phyloP scores from a whole-genome alignment of 2,888 invertebrate genomes.

The Siphonodentalium dalli region DNA sequence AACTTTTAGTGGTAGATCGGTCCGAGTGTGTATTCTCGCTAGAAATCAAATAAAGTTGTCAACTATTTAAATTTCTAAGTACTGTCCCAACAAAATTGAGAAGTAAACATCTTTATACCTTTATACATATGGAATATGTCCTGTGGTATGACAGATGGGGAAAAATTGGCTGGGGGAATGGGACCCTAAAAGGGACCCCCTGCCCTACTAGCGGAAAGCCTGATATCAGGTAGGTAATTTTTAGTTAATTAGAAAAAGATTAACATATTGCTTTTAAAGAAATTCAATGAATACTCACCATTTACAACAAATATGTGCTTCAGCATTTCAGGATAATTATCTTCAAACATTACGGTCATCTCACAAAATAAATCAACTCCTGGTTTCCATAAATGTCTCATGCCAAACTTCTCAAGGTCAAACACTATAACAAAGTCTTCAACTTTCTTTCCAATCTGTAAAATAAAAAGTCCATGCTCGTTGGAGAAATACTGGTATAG shows the following conservation, averaged over 20 bases:
- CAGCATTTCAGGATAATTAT: constrained; percentile 89
- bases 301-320: constrained; percentile 86
- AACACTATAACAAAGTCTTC: constrained; percentile 52
- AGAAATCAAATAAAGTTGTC: too few species aligned
- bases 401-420: constrained; percentile 58
- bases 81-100: too few species aligned
- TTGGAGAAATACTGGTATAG: too few species aligned
- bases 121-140: not conserved
- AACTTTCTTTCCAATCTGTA: constrained; percentile 44
- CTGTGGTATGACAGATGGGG: not conserved
- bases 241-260: too few species aligned
- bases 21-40: too few species aligned
- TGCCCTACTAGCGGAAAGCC: too few species aligned
- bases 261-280: too few species aligned
- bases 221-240: too few species aligned
- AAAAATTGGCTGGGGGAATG: not conserved
- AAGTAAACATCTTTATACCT: too few species aligned
- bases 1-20: too few species aligned
- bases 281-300: constrained; percentile 69
- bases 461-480: constrained; percentile 2
- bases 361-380: constrained; percentile 48
- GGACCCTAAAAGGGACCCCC: too few species aligned
- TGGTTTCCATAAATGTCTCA: constrained; percentile 60
- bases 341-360: constrained; percentile 81
- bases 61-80: too few species aligned